Conservation (phyloP, 2,888 invertebrate genomes). For the Arenicola marina region DNA sequence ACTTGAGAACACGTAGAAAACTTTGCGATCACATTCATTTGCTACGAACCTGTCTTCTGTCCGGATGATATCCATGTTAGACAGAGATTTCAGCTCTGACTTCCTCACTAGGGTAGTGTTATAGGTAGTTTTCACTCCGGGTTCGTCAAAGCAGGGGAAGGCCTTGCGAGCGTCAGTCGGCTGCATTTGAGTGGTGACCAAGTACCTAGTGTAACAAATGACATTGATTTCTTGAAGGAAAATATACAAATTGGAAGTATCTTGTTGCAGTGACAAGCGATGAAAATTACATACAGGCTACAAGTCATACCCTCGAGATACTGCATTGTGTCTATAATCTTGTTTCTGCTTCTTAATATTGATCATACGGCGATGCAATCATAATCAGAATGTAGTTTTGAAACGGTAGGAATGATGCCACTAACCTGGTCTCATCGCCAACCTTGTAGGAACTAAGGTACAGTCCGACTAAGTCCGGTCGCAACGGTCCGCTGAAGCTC, state of each 20-base stretch:
- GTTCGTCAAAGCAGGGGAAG: conserved; percentile 35
- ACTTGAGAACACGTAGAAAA: too few species aligned
- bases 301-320: too few species aligned
- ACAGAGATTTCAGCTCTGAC: not conserved
- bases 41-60: not conserved
- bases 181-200: not conserved
- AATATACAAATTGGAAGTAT: too few species aligned
- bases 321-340: too few species aligned
- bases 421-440: conserved; percentile 20
- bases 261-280: too few species aligned
- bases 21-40: too few species aligned
- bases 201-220: not conserved
- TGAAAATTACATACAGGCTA: too few species aligned
- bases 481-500: conserved; percentile 25
- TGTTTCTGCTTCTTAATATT: too few species aligned
- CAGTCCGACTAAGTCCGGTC: conserved; percentile 27
- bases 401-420: too few species aligned
- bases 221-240: too few species aligned
- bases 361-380: too few species aligned
- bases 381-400: too few species aligned
- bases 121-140: conserved; percentile 29
- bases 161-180: conserved; percentile 10
- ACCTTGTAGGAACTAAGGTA: conserved; percentile 31
- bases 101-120: conserved; percentile 21
- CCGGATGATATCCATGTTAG: not conserved